A percentile compares a stretch with the other conserved stretches of the same genome.
These are phyloP conservation scores for Alligator sinensis DNA, from an alignment of 2,113 vertebrate genomes.

Conservation along the genomic window DNA sequence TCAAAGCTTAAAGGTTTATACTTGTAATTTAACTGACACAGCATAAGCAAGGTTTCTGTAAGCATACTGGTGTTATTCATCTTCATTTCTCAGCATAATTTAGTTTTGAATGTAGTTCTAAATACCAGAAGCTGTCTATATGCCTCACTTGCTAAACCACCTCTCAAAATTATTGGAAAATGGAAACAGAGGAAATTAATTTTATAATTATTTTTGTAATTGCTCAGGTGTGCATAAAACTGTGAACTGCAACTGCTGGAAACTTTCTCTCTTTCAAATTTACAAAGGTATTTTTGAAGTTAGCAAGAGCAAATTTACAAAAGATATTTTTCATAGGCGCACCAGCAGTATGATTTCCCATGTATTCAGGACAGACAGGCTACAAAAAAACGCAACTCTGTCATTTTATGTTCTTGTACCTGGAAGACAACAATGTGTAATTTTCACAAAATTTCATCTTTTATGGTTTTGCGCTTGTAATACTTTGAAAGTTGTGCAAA, in stretches of 20 bases:
- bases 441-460: not conserved
- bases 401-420: not conserved
- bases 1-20: not conserved
- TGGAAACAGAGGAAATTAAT: not conserved
- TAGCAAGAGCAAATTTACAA: not conserved
- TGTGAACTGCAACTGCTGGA: not conserved
- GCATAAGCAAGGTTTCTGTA: not conserved
- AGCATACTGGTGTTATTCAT: not conserved
- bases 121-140: not conserved
- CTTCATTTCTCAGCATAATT: not conserved
- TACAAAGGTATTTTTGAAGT: not conserved
- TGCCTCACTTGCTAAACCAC: not conserved
- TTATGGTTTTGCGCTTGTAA: not conserved
- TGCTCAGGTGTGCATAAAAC: no score
- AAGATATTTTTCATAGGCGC: not conserved
- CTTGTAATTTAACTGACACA: not conserved
- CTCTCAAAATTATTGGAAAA: not conserved
- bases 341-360: not conserved
- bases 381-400: not conserved
- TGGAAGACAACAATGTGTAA: not conserved
- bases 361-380: not conserved
- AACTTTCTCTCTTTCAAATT: not conserved
- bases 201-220: not conserved
- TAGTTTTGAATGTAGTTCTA: not conserved
- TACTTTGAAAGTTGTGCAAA: not conserved